phyloP scores from a whole-genome alignment of 2,888 invertebrate genomes.

The Nephrotoma guestfalica region DNA sequence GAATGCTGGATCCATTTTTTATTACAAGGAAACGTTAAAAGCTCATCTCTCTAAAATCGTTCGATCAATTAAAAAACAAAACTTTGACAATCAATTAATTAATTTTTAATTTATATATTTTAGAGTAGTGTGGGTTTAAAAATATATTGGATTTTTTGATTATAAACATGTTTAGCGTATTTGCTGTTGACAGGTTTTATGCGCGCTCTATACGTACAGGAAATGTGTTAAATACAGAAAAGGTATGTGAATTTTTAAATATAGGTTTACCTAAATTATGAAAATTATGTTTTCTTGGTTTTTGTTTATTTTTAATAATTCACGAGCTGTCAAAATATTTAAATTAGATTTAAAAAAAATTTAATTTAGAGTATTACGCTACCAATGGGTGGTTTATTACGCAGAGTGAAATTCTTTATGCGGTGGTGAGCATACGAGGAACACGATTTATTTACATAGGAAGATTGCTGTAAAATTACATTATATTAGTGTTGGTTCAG shows the following conservation, averaged over 20 bases:
- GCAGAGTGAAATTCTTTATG: neutral
- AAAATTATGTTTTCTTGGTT: neutral
- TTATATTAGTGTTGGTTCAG: neutral
- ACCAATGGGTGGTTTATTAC: neutral
- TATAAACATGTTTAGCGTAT: neutral
- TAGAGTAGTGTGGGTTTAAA: neutral
- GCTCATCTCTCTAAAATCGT: neutral
- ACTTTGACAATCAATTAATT: neutral
- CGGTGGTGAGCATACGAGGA: neutral
- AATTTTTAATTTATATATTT: neutral
- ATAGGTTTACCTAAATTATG: neutral
- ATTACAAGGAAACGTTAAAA: neutral
- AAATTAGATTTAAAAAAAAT: neutral
- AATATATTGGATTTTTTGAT: neutral
- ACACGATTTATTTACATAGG: neutral
- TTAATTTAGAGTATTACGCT: neutral
- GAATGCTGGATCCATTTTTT: neutral
- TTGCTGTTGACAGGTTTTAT: neutral
- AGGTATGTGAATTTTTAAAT: neutral
- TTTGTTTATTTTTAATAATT: neutral
- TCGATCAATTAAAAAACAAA: neutral
- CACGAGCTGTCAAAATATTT: neutral
- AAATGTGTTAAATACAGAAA: neutral
- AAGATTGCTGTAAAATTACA: too few species aligned
- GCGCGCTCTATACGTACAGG: neutral